Conservation (phyloP, 2,113 vertebrate species). For the Crotophaga sulcirostris region DNA sequence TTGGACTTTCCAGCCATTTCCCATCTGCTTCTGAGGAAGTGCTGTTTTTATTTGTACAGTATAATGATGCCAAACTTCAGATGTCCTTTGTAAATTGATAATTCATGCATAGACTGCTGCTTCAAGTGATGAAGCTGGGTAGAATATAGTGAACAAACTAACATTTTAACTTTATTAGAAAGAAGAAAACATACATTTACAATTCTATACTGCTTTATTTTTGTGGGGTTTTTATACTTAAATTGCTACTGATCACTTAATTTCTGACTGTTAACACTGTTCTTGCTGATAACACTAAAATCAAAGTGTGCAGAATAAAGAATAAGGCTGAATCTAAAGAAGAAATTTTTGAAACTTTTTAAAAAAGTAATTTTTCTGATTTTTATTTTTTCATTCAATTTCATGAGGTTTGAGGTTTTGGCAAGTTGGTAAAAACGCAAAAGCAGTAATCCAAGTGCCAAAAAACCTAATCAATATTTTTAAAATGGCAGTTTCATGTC, state of each 20-base stretch:
- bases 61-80: not conserved
- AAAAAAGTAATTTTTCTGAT: not conserved
- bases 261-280: not conserved
- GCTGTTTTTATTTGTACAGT: not conserved
- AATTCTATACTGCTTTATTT: not conserved
- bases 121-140: not conserved
- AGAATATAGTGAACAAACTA: not conserved
- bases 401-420: not conserved
- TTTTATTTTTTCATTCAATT: not conserved
- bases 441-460: not conserved
- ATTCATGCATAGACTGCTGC: not conserved
- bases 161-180: not conserved
- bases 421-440: not conserved
- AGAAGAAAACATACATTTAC: not conserved
- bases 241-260: not conserved
- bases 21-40: conserved; percentile 6
- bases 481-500: not conserved
- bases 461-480: too few species aligned
- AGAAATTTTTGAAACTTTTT: not conserved
- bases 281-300: not conserved
- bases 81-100: not conserved
- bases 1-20: conserved; percentile 28
- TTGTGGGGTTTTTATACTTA: not conserved
- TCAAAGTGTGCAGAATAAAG: not conserved
- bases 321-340: not conserved